Base-by-base conservation (phyloP, 2,888 invertebrate species). In the Pheosia gnoma region DNA sequence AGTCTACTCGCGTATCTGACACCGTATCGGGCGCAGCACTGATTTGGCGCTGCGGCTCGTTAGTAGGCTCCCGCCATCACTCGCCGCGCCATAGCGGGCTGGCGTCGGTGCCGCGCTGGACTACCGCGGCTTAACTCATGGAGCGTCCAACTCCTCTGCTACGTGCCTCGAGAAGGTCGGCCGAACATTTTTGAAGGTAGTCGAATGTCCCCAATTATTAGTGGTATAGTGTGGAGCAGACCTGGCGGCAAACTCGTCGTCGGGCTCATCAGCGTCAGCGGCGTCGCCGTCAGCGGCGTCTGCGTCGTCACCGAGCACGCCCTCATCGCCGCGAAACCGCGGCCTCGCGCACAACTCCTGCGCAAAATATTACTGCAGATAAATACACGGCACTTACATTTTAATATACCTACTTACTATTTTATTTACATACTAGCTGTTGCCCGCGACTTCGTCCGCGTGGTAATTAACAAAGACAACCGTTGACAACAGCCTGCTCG, bases 261-360 rank as follows among this genome's bases (percentile, higher is more conserved):
- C 68, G 55, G 41, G 52, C 56, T 62, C 65, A 60, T 51, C 72
- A 69, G 58, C 67, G 53, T 59, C 63, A 67, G 69, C 63, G 65
- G 69, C 68, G 74, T n/a, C 45, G 58, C 41, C 74, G 70, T 62
- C 65, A 60, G 47, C 72, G 70, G 58, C 67, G 53, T 59, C 63
- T 66, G 69, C 63, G 65, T 68, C 68, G 74, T n/a, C 45, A 57
- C 43, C 74, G 70, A 10, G 25, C 13, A 56, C 66, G 41, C 56
- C 66, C 66, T 72, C 75, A 75, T 86, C 81, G 47, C 85, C 83
- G 61, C 84, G 83, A 78, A 95, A 96, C 74, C 94, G 90, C 38
- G 96, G 96, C 62, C 95, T 90, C 77, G 94, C 94, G 84, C 95
- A 95, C 87, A 96, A 94, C 89, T 96, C 96, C 95, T 95, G 89